Conservation (phyloP, 2,113 vertebrate species). For the Siniperca knerii region DNA sequence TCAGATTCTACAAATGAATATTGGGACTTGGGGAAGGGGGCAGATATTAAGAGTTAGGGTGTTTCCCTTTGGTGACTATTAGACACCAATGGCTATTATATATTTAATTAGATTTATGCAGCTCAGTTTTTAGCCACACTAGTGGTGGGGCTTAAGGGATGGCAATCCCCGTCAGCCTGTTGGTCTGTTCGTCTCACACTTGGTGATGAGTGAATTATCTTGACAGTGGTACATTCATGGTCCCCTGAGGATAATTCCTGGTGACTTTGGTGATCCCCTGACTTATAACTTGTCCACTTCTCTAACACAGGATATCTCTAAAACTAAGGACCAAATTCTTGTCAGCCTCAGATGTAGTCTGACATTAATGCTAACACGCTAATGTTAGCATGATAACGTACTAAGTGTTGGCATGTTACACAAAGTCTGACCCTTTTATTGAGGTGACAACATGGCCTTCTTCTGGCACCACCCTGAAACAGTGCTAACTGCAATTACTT, state of each 20-base stretch:
- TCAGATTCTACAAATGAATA: constrained; percentile 17
- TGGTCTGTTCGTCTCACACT: neutral
- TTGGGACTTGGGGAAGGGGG: neutral
- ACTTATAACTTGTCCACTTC: neutral
- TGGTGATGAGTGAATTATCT: neutral
- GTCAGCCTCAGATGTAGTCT: neutral
- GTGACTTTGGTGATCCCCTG: neutral
- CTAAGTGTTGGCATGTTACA: neutral
- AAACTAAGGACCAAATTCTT: neutral
- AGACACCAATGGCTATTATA: neutral
- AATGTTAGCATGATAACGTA: neutral
- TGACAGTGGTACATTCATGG: neutral
- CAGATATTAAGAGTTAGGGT: neutral
- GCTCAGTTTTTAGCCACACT: neutral
- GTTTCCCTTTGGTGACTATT: neutral
- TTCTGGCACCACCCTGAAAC: neutral
- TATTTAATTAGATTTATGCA: constrained; percentile 2
- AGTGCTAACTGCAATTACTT: neutral
- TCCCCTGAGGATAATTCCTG: neutral
- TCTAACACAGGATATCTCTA: neutral
- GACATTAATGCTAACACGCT: neutral
- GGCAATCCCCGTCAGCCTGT: neutral
- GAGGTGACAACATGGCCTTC: neutral
- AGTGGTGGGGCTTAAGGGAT: neutral
- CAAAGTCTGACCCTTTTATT: neutral